Percentiles rank a stretch among this genome's conserved stretches.
Conservation (phyloP, 2,797 vertebrate genomes). For the Propithecus deckenii region DNA sequence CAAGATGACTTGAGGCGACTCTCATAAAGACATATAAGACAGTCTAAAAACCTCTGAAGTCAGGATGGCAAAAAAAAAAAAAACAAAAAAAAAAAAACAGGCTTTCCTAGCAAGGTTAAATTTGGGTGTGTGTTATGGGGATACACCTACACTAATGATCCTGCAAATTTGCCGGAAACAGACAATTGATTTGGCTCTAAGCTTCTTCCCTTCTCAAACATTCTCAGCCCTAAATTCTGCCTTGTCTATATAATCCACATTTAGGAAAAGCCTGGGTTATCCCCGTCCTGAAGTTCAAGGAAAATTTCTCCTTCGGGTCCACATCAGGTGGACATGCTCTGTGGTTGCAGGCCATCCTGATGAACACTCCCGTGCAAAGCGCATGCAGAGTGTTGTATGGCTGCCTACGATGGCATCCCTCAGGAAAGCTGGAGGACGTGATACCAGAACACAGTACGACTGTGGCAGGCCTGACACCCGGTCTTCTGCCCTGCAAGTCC, state of each 20-base stretch:
- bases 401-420: not conserved
- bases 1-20: not conserved
- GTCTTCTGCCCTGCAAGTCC: not conserved
- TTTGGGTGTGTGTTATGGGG: not conserved
- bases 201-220: not conserved
- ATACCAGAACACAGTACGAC: not conserved
- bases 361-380: not conserved
- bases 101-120: not conserved
- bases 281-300: not conserved
- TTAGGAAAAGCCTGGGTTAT: not conserved
- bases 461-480: rapidly evolving
- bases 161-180: not conserved
- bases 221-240: not conserved
- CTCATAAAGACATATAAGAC: not conserved
- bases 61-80: not conserved
- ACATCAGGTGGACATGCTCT: not conserved
- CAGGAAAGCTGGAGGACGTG: not conserved
- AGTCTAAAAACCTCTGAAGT: not conserved
- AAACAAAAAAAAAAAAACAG: not conserved
- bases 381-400: not conserved
- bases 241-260: not conserved
- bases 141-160: not conserved
- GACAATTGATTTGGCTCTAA: not conserved
- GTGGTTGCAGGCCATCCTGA: not conserved
- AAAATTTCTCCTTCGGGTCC: not conserved